Evolutionary conservation across 2,888 invertebrate genomes (phyloP), one percentile per base, ranked within the genome.

Genomic region (Lasiommata megera): DNA sequence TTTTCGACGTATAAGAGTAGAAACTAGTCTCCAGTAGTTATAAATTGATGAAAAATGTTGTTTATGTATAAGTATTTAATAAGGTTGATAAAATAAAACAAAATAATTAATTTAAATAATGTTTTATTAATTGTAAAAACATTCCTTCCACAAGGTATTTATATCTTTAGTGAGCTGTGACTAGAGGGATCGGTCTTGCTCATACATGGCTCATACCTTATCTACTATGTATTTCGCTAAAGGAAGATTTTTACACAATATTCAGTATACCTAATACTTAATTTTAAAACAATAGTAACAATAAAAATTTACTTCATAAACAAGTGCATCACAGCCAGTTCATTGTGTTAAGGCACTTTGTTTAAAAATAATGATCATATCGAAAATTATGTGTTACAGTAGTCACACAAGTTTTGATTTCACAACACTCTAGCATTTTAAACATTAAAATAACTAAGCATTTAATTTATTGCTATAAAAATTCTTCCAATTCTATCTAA

Each of bases 321-420:
- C 51, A 58, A 58, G 60, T 57, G 56, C 61, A 66, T 67, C 70
- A 72, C 72, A 72, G 70, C 66, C 70, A 67, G 65, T 65, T 66
- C 65, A 67, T 66, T 46, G 62, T 57, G 64, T 66, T 67, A 70
- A 67, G 69, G 66, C 71, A 71, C 68, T 65, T 65, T n/a, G 50
- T 57, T 55, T 18, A 29, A 9, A 36, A 14, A 40, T 46, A 11
- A 18, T 16, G 6, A 51, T 38, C 14, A 38, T 23, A 28, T 9
- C 1, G 9, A 40, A 16, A 16, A 6, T 7, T 16, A 44, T 14
- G 1, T 23, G 11, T 31, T 6, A 31, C 7, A 31, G 31, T 34
- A 11, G 3, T 34, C 34, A 9, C 34, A 11, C 9, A 11, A 23
- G 23, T 5, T 23, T 23, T 23, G 5, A 5, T 3, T 2, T 23